These are phyloP conservation scores for Centropus bengalensis DNA, from an alignment of 2,113 vertebrate species.

Conservation along the genomic window DNA sequence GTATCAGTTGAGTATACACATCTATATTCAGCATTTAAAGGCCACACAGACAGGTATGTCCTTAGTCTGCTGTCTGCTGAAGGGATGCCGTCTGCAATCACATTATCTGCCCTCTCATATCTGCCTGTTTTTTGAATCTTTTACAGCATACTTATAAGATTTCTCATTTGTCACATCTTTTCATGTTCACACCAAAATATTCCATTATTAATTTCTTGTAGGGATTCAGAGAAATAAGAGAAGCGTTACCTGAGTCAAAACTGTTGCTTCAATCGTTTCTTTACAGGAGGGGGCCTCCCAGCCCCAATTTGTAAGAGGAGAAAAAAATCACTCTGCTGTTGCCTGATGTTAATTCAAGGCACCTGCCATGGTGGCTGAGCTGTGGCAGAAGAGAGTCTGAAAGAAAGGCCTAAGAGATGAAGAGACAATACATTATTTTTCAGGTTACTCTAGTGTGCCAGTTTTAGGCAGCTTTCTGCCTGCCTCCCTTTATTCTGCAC, in stretches of 20 bases:
- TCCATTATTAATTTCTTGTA: neutral
- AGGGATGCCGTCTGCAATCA: neutral
- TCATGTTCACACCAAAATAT: neutral
- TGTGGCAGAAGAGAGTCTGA: neutral
- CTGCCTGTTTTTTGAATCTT: neutral
- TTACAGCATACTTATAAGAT: neutral
- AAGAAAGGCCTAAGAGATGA: neutral
- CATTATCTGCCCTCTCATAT: neutral
- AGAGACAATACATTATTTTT: neutral
- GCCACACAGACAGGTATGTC: neutral
- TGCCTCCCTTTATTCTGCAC: neutral
- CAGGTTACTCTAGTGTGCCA: neutral
- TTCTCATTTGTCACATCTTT: neutral
- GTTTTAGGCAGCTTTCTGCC: neutral
- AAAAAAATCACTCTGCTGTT: neutral
- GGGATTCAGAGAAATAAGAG: neutral
- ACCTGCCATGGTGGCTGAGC: neutral
- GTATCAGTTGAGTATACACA: too few species aligned
- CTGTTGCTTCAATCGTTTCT: neutral
- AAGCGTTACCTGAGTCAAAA: accelerated
- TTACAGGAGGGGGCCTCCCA: accelerated
- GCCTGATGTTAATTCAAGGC: neutral
- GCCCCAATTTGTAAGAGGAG: neutral
- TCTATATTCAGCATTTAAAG: neutral
- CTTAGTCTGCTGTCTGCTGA: neutral